These are phyloP conservation scores for Recurvirostra avosetta DNA, from an alignment of 2,113 vertebrate genomes.

Conservation along the genomic window DNA sequence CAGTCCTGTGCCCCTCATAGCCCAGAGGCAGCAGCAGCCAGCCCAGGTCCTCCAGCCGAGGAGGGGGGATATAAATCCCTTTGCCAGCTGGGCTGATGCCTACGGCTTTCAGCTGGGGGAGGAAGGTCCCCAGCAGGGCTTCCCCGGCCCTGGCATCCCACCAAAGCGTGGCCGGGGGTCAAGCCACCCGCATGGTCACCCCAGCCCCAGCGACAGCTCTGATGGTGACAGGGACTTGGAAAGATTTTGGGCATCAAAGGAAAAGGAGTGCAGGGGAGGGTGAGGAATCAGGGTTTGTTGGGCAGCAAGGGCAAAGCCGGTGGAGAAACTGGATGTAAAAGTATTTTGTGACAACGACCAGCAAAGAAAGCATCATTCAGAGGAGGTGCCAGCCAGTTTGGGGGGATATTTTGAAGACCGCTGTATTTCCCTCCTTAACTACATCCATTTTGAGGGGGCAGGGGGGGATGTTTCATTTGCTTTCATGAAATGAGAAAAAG, in stretches of 20 bases:
- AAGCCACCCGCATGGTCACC: fast-evolving
- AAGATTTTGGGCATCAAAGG: not conserved
- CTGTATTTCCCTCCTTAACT: not conserved
- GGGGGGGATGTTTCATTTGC: not conserved
- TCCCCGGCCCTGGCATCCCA: not conserved
- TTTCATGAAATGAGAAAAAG: not conserved
- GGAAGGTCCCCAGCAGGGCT: not conserved
- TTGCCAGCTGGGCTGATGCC: not conserved
- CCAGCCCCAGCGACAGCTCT: not conserved
- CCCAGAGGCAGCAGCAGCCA: not conserved
- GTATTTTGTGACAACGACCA: not conserved
- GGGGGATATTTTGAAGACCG: not conserved
- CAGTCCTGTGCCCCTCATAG: not conserved
- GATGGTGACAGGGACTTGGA: fast-evolving
- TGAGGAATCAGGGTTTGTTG: fast-evolving
- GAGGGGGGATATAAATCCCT: not conserved
- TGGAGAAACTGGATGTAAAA: not conserved
- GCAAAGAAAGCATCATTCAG: not conserved
- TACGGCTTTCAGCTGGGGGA: not conserved
- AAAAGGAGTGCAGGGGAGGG: not conserved
- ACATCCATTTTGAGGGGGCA: fast-evolving
- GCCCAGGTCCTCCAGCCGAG: not conserved
- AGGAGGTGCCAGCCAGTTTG: not conserved
- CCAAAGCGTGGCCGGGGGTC: fast-evolving
- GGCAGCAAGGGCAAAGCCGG: not conserved